Percentiles rank a stretch among this genome's conserved stretches.
Conservation (phyloP, 2,888 invertebrate species). For the Ectropis crepuscularia region DNA sequence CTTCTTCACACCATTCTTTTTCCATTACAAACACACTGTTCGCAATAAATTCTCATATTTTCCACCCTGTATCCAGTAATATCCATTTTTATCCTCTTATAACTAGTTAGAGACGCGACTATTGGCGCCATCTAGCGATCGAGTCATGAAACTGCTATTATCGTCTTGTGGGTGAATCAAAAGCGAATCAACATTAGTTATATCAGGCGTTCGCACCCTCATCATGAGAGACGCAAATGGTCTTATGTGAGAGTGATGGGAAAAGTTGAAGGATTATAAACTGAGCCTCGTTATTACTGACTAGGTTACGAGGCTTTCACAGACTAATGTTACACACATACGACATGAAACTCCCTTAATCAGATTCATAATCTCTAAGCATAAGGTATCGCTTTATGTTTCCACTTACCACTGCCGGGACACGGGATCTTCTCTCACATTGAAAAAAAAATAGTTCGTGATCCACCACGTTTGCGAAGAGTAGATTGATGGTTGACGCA, state of each 20-base stretch:
- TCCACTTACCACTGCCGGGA: no score
- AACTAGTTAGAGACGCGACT: conserved; percentile 45
- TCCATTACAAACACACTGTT: conserved; percentile 58
- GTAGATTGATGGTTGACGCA: no score
- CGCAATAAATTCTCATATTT: conserved; percentile 60
- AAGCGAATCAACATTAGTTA: conserved; percentile 81
- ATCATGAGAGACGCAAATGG: conserved; percentile 66
- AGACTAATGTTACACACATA: no score
- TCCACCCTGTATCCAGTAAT: conserved; percentile 51
- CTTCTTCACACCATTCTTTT: conserved; percentile 59
- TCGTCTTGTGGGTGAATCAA: conserved; percentile 75
- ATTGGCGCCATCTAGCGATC: conserved; percentile 59
- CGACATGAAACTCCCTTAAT: no score
- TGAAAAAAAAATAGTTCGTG: no score
- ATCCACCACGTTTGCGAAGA: no score
- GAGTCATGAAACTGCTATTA: conserved; percentile 78
- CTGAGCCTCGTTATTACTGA: conserved; percentile 5
- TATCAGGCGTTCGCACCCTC: conserved; percentile 75
- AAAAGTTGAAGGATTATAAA: conserved; percentile 59
- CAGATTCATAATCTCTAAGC: no score
- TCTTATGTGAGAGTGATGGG: conserved; percentile 71
- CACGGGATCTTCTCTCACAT: no score
- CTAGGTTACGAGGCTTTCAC: conserved; percentile 3
- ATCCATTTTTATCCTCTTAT: conserved; percentile 39
- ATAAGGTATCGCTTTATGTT: no score